Percentiles rank a stretch among this genome's conserved stretches.
phyloP scores from a whole-genome alignment of 2,113 vertebrate genomes.

The Oceanites oceanicus region DNA sequence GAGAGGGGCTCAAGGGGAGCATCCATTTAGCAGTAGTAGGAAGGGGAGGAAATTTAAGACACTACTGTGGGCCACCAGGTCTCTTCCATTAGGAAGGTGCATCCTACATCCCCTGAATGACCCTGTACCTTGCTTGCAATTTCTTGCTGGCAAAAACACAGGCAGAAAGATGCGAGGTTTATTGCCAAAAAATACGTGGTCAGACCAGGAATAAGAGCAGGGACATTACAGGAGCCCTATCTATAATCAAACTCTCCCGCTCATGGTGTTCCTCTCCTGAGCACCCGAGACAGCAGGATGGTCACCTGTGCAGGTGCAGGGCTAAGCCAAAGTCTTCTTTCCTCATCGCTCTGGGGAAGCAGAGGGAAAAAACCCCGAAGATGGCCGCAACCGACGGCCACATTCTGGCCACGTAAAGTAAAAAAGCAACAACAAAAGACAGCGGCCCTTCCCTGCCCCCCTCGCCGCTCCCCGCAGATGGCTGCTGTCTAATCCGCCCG shows the following conservation, averaged over 20 bases:
- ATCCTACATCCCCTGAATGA: neutral
- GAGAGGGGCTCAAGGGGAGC: neutral
- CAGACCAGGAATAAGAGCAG: neutral
- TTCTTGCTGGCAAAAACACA: neutral
- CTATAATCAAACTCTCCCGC: neutral
- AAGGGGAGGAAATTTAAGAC: neutral
- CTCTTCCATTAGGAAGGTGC: neutral
- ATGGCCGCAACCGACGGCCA: accelerated
- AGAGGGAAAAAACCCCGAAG: neutral
- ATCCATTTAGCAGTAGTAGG: neutral
- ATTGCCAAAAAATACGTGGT: neutral
- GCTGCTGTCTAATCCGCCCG: neutral
- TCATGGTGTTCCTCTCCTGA: neutral
- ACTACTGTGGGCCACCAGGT: neutral
- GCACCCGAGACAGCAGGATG: neutral
- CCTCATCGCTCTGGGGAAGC: neutral
- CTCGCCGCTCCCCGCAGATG: neutral
- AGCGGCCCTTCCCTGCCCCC: neutral
- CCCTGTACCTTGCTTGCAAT: neutral
- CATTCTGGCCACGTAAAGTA: neutral
- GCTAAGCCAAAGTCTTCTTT: neutral
- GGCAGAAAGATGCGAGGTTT: neutral
- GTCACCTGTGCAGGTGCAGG: neutral
- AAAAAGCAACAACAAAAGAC: neutral
- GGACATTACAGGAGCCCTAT: neutral